These are phyloP conservation scores for Priocnemis perturbator DNA, from an alignment of 2,888 invertebrate genomes.

Conservation along the genomic window DNA sequence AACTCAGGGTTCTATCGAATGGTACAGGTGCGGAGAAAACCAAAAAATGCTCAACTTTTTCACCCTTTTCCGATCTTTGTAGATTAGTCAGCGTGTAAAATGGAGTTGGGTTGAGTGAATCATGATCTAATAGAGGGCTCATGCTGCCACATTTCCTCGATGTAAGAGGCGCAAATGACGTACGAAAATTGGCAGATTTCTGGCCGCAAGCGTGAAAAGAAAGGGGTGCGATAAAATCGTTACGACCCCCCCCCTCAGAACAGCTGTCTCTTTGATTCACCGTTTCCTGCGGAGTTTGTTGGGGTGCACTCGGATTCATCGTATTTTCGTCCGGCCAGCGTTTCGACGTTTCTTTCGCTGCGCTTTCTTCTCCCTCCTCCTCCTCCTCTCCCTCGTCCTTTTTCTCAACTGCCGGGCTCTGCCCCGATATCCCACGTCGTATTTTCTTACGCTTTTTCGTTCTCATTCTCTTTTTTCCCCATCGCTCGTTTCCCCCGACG, in stretches of 20 bases:
- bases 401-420: conserved; percentile 10
- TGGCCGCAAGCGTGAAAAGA: conserved; percentile 12
- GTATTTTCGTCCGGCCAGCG: conserved; percentile 62
- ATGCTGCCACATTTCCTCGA: too few species aligned
- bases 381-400: conserved; percentile 23
- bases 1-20: too few species aligned
- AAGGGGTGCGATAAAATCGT: conserved; percentile 52
- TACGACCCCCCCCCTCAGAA: conserved; percentile 53
- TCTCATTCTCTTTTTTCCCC: conserved; percentile 11
- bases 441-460: conserved; percentile 40
- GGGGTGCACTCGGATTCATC: conserved; percentile 41
- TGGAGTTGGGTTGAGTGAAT: too few species aligned
- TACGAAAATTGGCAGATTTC: conserved; percentile 5
- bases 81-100: too few species aligned
- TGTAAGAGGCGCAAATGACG: neutral
- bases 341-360: conserved; percentile 19
- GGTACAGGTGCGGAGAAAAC: too few species aligned
- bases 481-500: conserved; percentile 1
- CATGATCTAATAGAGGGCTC: too few species aligned
- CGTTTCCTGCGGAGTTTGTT: conserved; percentile 62
- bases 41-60: too few species aligned
- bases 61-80: too few species aligned
- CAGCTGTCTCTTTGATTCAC: conserved; percentile 70
- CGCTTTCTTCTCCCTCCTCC: conserved; percentile 21
- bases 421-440: conserved; percentile 25